phyloP scores from a whole-genome alignment of 2,888 invertebrate species.

The Drosophila demipolita region DNA sequence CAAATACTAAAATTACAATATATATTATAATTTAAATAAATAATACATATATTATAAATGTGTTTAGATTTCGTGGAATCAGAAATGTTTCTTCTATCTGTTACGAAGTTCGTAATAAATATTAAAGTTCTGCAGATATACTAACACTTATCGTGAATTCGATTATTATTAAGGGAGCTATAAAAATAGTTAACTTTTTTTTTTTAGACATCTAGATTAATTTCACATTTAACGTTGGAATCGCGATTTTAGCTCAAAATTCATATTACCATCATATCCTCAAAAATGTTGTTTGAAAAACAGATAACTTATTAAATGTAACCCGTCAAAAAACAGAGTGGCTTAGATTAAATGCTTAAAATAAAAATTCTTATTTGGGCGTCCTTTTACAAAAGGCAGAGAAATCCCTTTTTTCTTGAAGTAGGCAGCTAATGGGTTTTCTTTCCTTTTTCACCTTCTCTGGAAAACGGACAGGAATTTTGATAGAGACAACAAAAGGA shows the following conservation, averaged over 20 bases:
- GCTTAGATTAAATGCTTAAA: not conserved
- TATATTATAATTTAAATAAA: too few species aligned
- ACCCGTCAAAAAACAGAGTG: not conserved
- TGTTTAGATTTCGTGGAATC: not conserved
- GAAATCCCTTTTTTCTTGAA: not conserved
- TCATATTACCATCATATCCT: too few species aligned
- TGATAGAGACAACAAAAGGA: conserved; percentile 11
- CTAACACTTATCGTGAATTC: not conserved
- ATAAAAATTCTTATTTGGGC: not conserved
- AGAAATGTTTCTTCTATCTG: not conserved
- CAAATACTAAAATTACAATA: not conserved
- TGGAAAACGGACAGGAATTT: conserved; percentile 28
- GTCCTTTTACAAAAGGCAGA: not conserved
- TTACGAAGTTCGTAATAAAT: too few species aligned
- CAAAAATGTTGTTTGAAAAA: not conserved
- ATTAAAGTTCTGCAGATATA: too few species aligned
- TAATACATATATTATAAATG: not conserved
- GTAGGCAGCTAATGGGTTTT: conserved; percentile 31
- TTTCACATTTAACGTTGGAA: not conserved
- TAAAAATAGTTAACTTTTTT: not conserved
- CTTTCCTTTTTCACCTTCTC: not conserved
- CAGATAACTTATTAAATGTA: not conserved
- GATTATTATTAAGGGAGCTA: not conserved
- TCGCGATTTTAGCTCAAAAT: too few species aligned
- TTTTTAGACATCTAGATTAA: not conserved